Conservation (phyloP, 2,888 invertebrate genomes). For the Boloria selene region DNA sequence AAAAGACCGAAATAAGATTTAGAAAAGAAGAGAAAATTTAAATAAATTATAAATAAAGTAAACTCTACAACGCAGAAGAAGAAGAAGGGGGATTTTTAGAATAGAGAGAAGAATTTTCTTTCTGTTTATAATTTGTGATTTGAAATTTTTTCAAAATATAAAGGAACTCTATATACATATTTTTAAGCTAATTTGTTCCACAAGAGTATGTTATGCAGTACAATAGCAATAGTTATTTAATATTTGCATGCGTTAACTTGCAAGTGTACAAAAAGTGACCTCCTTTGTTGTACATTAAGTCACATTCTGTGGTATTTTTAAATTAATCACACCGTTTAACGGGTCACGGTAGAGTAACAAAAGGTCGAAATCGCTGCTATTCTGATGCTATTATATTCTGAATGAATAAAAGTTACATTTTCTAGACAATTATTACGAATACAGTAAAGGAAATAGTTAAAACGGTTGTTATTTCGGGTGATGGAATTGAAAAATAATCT, state of each 20-base stretch:
- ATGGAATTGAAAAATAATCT: slow-evolving; percentile 8
- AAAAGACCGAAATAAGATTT: too few relatives aligned
- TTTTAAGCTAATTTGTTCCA: background rate
- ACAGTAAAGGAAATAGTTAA: slow-evolving; percentile 17
- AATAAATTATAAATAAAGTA: too few relatives aligned
- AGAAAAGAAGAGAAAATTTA: too few relatives aligned
- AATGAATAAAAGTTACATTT: slow-evolving; percentile 29
- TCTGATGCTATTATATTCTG: slow-evolving; percentile 25
- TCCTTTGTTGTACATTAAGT: slow-evolving; percentile 24
- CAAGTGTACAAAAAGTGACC: slow-evolving; percentile 24
- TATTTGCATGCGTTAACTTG: slow-evolving; percentile 26
- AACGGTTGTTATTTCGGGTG: slow-evolving; percentile 11
- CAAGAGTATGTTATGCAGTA: background rate
- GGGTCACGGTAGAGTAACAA: slow-evolving; percentile 25
- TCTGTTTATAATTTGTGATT: too few relatives aligned
- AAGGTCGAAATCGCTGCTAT: slow-evolving; percentile 24
- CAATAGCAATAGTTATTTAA: background rate
- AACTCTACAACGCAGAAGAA: too few relatives aligned
- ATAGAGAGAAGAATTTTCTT: too few relatives aligned
- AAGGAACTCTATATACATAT: background rate
- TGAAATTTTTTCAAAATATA: too few relatives aligned
- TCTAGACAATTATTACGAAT: slow-evolving; percentile 28
- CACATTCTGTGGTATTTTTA: slow-evolving; percentile 27
- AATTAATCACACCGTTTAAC: slow-evolving; percentile 31
- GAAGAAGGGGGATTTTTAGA: too few relatives aligned